Percentiles rank a stretch among this genome's conserved stretches.
These are phyloP conservation scores for Silurus lanzhouensis DNA, from an alignment of 2,797 vertebrate genomes.

Conservation along the genomic window DNA sequence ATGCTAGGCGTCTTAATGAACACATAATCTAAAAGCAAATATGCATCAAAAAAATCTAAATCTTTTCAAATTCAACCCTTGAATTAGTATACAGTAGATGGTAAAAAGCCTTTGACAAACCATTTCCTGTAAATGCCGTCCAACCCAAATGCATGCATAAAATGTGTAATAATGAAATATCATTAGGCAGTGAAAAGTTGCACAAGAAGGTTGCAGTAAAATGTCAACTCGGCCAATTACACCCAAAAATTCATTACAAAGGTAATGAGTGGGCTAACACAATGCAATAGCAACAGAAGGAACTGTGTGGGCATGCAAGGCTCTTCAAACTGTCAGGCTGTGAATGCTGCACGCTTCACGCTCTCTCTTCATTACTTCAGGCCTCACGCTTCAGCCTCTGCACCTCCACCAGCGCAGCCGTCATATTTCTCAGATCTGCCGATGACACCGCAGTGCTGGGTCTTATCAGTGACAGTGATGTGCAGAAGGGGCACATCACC, in stretches of 20 bases:
- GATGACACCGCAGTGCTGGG: constrained; percentile 37
- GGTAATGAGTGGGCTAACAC: constrained; percentile 38
- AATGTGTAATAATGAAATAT: constrained; percentile 18
- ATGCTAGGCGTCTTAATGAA: neutral
- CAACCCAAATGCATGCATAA: neutral
- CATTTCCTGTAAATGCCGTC: neutral
- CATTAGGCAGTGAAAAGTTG: neutral
- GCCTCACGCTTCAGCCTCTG: constrained; percentile 18
- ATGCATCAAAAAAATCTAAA: neutral
- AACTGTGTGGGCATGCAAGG: constrained; percentile 21
- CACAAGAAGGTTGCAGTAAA: constrained; percentile 25
- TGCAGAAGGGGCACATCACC: constrained; percentile 31
- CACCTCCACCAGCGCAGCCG: constrained; percentile 32
- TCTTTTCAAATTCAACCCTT: neutral
- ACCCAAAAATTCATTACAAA: constrained; percentile 32
- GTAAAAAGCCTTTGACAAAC: constrained; percentile 12
- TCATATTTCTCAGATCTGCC: constrained; percentile 32
- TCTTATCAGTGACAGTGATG: constrained; percentile 32
- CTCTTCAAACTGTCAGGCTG: constrained; percentile 44
- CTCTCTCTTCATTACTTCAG: constrained; percentile 43
- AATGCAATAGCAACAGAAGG: constrained; percentile 24
- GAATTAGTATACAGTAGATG: neutral
- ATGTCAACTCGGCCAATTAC: constrained; percentile 31
- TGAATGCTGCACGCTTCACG: constrained; percentile 29
- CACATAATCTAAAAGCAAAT: constrained; percentile 11